These are phyloP conservation scores for Glossophaga mutica DNA, from an alignment of 2,797 vertebrate genomes.

Conservation along the genomic window DNA sequence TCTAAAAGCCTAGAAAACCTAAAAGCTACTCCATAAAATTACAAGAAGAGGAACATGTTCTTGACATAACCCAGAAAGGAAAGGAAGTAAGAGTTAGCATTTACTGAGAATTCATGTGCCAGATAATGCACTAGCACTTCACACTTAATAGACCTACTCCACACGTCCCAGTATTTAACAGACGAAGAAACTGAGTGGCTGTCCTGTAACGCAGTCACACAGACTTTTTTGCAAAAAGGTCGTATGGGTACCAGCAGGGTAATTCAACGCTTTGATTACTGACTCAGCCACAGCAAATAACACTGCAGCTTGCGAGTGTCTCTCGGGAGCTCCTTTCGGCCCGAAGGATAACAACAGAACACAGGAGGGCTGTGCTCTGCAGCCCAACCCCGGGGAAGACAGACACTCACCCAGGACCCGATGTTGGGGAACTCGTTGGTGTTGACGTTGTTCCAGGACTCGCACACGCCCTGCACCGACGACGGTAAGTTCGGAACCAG, in stretches of 20 bases:
- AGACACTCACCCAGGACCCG: conserved; percentile 93
- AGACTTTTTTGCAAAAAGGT: background rate
- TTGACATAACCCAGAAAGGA: background rate
- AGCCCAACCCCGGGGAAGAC: background rate
- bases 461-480: conserved; percentile 92
- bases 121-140: background rate
- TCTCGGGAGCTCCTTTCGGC: background rate
- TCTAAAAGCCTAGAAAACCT: background rate
- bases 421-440: conserved; percentile 99
- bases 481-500: conserved; percentile 96
- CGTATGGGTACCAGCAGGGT: background rate
- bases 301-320: background rate
- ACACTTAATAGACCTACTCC: background rate
- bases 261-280: background rate
- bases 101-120: background rate
- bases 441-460: conserved; percentile 95
- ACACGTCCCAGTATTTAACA: background rate
- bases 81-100: background rate
- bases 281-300: background rate
- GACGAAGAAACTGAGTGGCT: background rate
- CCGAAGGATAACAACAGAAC: background rate
- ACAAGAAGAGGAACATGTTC: background rate
- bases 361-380: background rate
- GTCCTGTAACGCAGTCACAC: background rate
- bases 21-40: background rate